phyloP scores from a whole-genome alignment of 2,797 vertebrate genomes.

The Eurystomus glaucurus region DNA sequence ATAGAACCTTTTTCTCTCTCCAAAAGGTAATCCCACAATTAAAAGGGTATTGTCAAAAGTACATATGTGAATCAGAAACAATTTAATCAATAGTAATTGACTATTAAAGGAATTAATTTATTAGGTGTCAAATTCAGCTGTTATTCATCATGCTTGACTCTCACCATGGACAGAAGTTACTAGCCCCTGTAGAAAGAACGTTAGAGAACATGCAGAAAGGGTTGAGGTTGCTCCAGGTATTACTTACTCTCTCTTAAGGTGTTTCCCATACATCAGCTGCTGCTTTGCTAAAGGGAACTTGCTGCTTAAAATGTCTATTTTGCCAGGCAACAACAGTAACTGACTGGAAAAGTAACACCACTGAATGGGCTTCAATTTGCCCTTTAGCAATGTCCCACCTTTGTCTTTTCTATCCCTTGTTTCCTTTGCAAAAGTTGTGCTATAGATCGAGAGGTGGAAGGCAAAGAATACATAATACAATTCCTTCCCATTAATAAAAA shows the following conservation, averaged over 20 bases:
- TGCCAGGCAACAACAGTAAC: neutral
- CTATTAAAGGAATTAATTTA: neutral
- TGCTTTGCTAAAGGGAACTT: neutral
- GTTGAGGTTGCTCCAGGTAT: neutral
- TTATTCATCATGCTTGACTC: neutral
- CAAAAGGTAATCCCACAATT: neutral
- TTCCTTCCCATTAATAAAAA: conserved; percentile 3
- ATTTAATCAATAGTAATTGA: neutral
- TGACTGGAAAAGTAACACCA: neutral
- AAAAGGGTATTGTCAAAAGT: neutral
- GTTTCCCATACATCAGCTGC: neutral
- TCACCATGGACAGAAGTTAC: neutral
- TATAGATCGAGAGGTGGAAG: neutral
- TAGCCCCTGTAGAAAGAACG: neutral
- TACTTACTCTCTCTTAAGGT: neutral
- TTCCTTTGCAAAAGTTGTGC: neutral
- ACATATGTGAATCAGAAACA: neutral
- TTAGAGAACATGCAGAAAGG: neutral
- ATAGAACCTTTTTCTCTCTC: neutral
- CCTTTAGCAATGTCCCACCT: neutral
- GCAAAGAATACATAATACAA: neutral
- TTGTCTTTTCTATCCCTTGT: neutral
- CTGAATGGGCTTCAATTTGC: neutral
- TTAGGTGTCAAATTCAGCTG: neutral
- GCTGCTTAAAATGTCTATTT: neutral